Base-by-base conservation (phyloP, 2,113 vertebrate genomes). In the Phoxinus phoxinus region DNA sequence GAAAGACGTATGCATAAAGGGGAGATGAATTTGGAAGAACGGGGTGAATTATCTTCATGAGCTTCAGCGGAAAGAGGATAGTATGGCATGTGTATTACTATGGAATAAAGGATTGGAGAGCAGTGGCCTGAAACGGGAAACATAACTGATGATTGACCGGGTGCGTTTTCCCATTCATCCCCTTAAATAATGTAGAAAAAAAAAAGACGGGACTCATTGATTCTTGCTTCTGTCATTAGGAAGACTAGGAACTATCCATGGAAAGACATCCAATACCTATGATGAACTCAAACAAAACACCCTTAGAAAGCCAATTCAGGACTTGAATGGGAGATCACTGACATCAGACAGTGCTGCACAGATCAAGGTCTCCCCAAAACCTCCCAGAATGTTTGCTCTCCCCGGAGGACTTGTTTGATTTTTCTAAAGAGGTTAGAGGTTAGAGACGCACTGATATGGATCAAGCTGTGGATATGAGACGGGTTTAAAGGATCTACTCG, bases 401-500 rank as follows among this genome's bases (percentile, higher is more conserved):
- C 37, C 80, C 51, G 74, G 80, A 89, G 87, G 85, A 81, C 61
- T 53, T 84, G 75, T 90, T 81, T 91, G 46, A 87, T 88, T 90
- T 89, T 89, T 76, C 15, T 27, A 83, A 56, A 46, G 69, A 89
- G 90, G 92, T 88, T 81, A 91, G 91, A 92, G 93, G 93, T 93
- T 89, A 91, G 12, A 32, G 83, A 90, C 87, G 90, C 86, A 85
- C 85, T 71, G 89, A 89, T 84, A 87, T 89, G 88, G 90, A 92
- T 88, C 88, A 84, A 91, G 89, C 89, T 80, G 88, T 88, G 90
- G 90, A 91, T 87, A 90, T 87, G 86, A 90, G 81, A 87, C 77
- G 56, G 84, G 87, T 90, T 94, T 93, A 87, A 87, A 89, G 90
- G 92, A 92, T 94, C 91, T 92, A 88, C 90, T 87, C 84, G 89